These are phyloP conservation scores for Helicoverpa armigera DNA, from an alignment of 1,140 invertebrate genomes.

Conservation along the genomic window DNA sequence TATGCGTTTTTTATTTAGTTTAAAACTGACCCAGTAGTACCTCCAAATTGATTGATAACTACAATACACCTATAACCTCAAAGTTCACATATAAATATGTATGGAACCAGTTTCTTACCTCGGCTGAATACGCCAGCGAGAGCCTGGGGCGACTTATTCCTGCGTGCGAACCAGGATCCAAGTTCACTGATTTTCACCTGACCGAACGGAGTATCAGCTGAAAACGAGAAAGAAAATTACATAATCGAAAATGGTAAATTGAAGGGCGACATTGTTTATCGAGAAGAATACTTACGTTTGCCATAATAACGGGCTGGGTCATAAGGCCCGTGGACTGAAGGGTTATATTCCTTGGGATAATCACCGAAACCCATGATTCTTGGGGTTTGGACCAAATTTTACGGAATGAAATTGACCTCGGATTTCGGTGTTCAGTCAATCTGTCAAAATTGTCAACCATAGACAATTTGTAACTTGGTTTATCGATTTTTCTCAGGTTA, in stretches of 20 bases:
- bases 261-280: slow-evolving; percentile 52
- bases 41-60: background rate
- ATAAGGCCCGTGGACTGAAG: slow-evolving; percentile 96
- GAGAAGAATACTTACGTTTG: slow-evolving; percentile 91
- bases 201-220: slow-evolving; percentile 95
- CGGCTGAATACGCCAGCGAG: slow-evolving; percentile 89
- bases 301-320: slow-evolving; percentile 97
- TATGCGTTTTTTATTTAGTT: background rate
- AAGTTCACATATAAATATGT: background rate
- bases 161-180: slow-evolving; percentile 92
- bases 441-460: slow-evolving; percentile 47
- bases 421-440: slow-evolving; percentile 41
- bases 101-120: slow-evolving; percentile 85
- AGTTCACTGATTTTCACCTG: slow-evolving; percentile 96
- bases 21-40: background rate
- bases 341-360: slow-evolving; percentile 96
- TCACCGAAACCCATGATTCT: slow-evolving; percentile 91
- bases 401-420: slow-evolving; percentile 22
- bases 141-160: slow-evolving; percentile 92
- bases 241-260: slow-evolving; percentile 68
- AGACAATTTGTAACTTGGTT: slow-evolving; percentile 16
- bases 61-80: slow-evolving; percentile 28
- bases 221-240: slow-evolving; percentile 84
- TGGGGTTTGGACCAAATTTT: slow-evolving; percentile 16
- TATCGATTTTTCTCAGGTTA: no score